These are phyloP conservation scores for Clitarchus hookeri DNA, from an alignment of 2,888 invertebrate genomes.

Conservation along the genomic window DNA sequence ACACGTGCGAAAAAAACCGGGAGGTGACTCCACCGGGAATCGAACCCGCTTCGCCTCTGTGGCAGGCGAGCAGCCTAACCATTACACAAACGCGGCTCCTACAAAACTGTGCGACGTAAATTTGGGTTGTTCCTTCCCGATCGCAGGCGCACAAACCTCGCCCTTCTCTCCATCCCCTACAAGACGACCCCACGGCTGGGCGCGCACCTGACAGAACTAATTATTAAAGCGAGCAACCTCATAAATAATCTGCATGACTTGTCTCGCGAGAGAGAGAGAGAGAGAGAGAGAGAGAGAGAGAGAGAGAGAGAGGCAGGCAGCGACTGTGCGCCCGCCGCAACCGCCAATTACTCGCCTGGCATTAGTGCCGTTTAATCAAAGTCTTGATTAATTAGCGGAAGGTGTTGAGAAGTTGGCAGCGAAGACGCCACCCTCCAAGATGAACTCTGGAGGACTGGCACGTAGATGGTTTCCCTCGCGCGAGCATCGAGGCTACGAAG, in stretches of 20 bases:
- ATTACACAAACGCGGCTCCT: no score
- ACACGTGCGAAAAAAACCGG: no score
- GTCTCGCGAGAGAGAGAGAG: background rate
- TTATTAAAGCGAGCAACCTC: background rate
- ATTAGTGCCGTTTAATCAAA: background rate
- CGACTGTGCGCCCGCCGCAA: background rate
- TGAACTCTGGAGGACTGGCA: background rate
- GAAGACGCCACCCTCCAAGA: background rate
- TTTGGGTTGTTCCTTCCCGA: no score
- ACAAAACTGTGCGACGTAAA: no score
- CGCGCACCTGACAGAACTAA: slow-evolving; percentile 6
- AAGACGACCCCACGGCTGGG: no score
- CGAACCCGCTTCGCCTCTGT: no score
- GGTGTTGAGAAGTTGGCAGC: background rate
- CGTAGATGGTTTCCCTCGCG: background rate
- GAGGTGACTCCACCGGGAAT: no score
- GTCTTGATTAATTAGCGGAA: slow-evolving; percentile 9
- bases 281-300: background rate
- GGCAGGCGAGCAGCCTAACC: no score
- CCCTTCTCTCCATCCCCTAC: no score
- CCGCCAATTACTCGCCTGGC: slow-evolving; percentile 8
- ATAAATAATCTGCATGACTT: slow-evolving; percentile 10
- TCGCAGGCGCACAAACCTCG: no score
- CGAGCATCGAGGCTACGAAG: no score
- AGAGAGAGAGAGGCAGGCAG: background rate